phyloP scores from a whole-genome alignment of 64 coral and sea anemone genomes.

The Dendrophyllia cribrosa region DNA sequence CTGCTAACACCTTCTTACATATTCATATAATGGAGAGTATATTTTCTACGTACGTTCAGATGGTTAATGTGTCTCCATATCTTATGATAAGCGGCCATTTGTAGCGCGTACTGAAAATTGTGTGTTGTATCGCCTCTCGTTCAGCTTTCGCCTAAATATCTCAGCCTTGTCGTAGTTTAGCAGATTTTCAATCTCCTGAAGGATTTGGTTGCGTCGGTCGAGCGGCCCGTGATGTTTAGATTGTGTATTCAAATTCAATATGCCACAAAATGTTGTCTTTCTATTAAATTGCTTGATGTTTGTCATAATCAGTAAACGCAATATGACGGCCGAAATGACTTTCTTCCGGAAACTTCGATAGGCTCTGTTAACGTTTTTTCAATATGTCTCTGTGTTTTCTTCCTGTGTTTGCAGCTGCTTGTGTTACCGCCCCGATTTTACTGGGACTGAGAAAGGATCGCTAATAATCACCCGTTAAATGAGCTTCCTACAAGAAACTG shows the following conservation, averaged over 20 bases:
- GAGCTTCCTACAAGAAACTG: neutral
- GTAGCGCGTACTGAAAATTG: neutral
- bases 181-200: neutral
- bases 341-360: constrained; percentile 29
- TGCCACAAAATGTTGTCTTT: constrained; percentile 7
- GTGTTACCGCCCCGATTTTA: neutral
- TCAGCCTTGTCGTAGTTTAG: neutral
- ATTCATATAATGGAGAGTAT: neutral
- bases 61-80: constrained; percentile 11
- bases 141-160: neutral
- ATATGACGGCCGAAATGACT: neutral
- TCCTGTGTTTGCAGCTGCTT: constrained; percentile 20
- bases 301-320: neutral
- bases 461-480: neutral
- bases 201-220: too few relatives aligned
- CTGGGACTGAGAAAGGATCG: neutral
- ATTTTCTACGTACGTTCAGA: constrained; percentile 26
- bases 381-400: neutral
- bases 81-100: constrained; percentile 31
- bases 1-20: too few relatives aligned
- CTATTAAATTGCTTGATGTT: neutral
- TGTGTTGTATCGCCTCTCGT: neutral
- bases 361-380: neutral
- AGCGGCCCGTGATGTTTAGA: neutral
- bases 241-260: constrained; percentile 11